These are phyloP conservation scores for Pseudorhiza aurosa DNA, from an alignment of 30 jellyfish, hydroid and myxozoan species.

Conservation along the genomic window DNA sequence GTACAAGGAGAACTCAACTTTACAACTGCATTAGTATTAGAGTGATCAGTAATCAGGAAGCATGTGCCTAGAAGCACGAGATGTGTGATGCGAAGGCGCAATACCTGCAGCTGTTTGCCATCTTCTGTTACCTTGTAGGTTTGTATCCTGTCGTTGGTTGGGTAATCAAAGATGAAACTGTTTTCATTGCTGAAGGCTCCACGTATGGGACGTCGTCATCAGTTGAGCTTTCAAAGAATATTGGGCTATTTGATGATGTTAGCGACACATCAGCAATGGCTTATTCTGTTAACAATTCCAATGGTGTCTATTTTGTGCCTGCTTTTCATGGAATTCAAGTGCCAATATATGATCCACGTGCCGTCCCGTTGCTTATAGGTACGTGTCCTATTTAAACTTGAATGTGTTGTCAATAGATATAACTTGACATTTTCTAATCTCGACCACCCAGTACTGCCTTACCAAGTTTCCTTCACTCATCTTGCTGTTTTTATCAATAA, in stretches of 20 bases:
- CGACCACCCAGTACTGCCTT: background rate
- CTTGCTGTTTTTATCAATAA: too few species aligned
- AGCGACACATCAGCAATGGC: constrained; percentile 78
- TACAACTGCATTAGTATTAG: too few species aligned
- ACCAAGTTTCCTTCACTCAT: background rate
- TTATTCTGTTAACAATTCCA: constrained; percentile 57
- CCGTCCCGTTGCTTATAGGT: constrained; percentile 60
- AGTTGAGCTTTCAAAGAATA: constrained; percentile 75
- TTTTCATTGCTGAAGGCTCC: constrained; percentile 80
- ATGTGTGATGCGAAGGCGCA: too few species aligned
- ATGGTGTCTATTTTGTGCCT: constrained; percentile 91
- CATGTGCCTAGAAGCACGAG: too few species aligned
- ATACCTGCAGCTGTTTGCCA: background rate
- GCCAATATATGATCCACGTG: constrained; percentile 58
- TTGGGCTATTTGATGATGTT: constrained; percentile 83
- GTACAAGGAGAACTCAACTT: too few species aligned
- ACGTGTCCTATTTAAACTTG: background rate
- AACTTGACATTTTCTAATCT: background rate
- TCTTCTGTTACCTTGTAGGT: constrained; percentile 43
- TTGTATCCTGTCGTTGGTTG: constrained; percentile 94
- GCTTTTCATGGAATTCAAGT: constrained; percentile 74
- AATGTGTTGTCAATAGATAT: background rate
- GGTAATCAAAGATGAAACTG: constrained; percentile 73
- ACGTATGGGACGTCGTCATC: constrained; percentile 73
- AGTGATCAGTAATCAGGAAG: too few species aligned